Evolutionary conservation across 1,140 invertebrate genomes (phyloP).

Genomic region (Drosophila lacteicornis): DNA sequence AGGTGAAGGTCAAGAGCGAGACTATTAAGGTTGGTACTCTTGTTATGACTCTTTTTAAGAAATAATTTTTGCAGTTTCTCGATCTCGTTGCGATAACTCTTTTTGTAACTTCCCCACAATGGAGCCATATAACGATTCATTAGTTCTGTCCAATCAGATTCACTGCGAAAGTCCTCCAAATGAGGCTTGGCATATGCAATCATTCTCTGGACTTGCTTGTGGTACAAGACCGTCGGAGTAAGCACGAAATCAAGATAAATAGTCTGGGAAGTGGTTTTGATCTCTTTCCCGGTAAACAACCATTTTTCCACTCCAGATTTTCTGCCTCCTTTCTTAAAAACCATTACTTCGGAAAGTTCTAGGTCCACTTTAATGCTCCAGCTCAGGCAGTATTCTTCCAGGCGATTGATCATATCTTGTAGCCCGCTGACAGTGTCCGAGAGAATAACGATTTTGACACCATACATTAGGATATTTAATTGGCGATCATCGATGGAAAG

Average conservation of each 20-base stretch:
- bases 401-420: conserved; percentile 15
- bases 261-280: background rate
- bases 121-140: conserved; percentile 1
- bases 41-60: background rate
- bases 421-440: background rate
- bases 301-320: conserved; percentile 3
- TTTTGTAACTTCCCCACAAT: conserved; percentile 2
- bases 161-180: background rate
- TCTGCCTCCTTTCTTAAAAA: conserved; percentile 6
- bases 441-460: background rate
- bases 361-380: conserved; percentile 8
- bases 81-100: background rate
- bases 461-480: conserved; percentile 5
- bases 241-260: background rate
- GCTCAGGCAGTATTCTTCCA: conserved; percentile 6
- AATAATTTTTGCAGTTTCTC: background rate
- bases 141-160: background rate
- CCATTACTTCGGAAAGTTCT: background rate
- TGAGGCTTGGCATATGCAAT: conserved; percentile 1
- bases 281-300: conserved; percentile 2
- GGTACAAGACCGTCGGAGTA: background rate
- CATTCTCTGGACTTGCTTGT: background rate
- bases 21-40: background rate
- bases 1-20: conserved; percentile 2
- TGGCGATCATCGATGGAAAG: conserved; percentile 12